Percentiles rank a stretch among this genome's conserved stretches.
These are phyloP conservation scores for Umimayanthus chanpuru DNA, from an alignment of 92 coral and sea anemone genomes.

Conservation along the genomic window DNA sequence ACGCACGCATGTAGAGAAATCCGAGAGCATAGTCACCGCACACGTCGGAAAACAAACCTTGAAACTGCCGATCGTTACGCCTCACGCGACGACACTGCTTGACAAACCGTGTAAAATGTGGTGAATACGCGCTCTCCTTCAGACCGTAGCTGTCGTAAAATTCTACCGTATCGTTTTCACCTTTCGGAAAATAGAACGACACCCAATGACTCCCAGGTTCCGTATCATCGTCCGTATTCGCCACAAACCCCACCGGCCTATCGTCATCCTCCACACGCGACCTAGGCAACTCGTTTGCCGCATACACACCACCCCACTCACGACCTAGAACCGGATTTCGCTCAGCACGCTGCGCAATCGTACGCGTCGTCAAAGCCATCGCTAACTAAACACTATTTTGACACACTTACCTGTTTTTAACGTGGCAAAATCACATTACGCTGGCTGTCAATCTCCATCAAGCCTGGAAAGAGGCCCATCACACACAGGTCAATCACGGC, in stretches of 20 bases:
- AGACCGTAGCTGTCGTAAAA: neutral
- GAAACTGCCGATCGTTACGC: neutral
- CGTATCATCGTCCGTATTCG: neutral
- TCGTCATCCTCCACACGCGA: neutral
- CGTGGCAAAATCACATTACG: too few species aligned
- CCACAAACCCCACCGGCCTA: neutral
- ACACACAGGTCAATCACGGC: too few species aligned
- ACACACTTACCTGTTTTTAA: too few species aligned
- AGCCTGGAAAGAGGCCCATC: too few species aligned
- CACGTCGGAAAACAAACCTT: neutral
- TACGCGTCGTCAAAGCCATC: too few species aligned
- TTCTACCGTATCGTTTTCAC: neutral
- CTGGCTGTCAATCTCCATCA: too few species aligned
- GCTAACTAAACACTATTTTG: too few species aligned
- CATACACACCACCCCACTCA: neutral
- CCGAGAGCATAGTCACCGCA: neutral
- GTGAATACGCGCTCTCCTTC: neutral
- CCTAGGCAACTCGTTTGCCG: neutral
- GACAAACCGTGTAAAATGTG: neutral
- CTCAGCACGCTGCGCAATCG: neutral
- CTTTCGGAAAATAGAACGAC: neutral
- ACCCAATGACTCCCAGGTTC: neutral
- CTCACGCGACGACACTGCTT: too few species aligned
- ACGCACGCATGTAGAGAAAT: neutral
- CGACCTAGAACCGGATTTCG: neutral